Evolutionary conservation across 2,888 invertebrate genomes (phyloP).

Genomic region (Microchrysa polita): DNA sequence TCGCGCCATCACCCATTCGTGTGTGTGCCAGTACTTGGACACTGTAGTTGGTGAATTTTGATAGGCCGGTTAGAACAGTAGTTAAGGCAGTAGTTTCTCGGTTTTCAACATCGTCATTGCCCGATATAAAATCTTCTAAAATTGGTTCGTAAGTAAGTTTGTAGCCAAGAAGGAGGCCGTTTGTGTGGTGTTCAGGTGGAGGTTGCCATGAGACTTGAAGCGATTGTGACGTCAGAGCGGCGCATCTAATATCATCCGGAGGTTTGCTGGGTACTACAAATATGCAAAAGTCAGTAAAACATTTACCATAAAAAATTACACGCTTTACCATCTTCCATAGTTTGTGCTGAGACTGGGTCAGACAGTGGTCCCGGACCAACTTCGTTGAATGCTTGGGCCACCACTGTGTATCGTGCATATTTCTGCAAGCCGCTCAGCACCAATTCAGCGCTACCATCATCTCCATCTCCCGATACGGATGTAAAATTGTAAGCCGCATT

Average conservation of each 20-base stretch:
- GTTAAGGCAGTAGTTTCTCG: constrained; percentile 76
- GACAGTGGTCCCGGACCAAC: constrained; percentile 78
- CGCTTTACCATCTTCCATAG: constrained; percentile 77
- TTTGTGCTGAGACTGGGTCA: constrained; percentile 74
- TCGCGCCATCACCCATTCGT: constrained; percentile 78
- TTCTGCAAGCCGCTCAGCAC: constrained; percentile 72
- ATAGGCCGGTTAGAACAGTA: constrained; percentile 74
- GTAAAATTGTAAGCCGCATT: constrained; percentile 73
- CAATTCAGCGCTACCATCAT: constrained; percentile 74
- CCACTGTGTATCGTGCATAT: constrained; percentile 74
- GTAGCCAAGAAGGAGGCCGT: constrained; percentile 81
- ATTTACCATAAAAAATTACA: constrained; percentile 8
- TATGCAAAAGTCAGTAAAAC: background rate
- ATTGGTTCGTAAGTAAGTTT: constrained; percentile 76
- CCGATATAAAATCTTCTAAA: constrained; percentile 66
- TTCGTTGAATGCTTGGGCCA: constrained; percentile 79
- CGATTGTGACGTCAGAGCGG: constrained; percentile 77
- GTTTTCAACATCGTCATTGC: constrained; percentile 68
- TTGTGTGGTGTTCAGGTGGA: constrained; percentile 76
- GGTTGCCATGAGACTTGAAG: constrained; percentile 84
- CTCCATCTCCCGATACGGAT: constrained; percentile 74
- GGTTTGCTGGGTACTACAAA: constrained; percentile 77
- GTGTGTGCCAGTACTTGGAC: constrained; percentile 82
- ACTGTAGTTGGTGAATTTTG: constrained; percentile 83
- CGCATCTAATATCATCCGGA: constrained; percentile 81